Percentiles rank a stretch among this genome's conserved stretches.
Evolutionary conservation across 2,797 vertebrate genomes (phyloP).

Genomic region (Loris lydekkerianus): DNA sequence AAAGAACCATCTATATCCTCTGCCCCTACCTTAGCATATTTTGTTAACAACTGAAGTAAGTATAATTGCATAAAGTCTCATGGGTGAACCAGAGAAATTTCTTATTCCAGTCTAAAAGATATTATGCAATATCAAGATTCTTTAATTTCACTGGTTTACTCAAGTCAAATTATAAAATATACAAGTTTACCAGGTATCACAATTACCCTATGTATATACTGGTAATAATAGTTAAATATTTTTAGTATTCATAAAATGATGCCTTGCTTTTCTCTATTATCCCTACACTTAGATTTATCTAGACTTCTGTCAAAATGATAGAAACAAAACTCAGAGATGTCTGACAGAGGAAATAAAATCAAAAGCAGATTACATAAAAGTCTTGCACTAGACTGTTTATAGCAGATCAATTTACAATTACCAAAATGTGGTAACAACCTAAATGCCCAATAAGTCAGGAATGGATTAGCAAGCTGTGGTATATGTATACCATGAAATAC

Average conservation of each 20-base stretch:
- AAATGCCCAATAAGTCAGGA: no score
- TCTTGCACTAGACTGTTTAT: neutral
- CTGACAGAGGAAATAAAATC: neutral
- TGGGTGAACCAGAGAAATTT: neutral
- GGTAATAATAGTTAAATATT: neutral
- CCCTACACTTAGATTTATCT: neutral
- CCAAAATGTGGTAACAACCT: no score
- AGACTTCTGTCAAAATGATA: neutral
- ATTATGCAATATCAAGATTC: neutral
- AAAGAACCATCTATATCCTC: neutral
- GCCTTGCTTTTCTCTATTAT: neutral
- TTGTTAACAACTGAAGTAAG: neutral
- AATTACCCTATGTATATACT: neutral
- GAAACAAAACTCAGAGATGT: neutral
- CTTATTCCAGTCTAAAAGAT: neutral
- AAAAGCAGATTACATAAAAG: neutral
- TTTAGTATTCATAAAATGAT: neutral
- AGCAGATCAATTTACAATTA: no score
- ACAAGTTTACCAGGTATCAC: neutral
- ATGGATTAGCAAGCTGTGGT: no score
- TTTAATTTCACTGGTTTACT: neutral
- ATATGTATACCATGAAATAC: no score
- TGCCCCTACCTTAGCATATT: neutral
- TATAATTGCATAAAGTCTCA: neutral
- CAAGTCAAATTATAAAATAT: constrained; percentile 46